Conservation (phyloP, 2,888 invertebrate species). For the Cheilosia grossa region DNA sequence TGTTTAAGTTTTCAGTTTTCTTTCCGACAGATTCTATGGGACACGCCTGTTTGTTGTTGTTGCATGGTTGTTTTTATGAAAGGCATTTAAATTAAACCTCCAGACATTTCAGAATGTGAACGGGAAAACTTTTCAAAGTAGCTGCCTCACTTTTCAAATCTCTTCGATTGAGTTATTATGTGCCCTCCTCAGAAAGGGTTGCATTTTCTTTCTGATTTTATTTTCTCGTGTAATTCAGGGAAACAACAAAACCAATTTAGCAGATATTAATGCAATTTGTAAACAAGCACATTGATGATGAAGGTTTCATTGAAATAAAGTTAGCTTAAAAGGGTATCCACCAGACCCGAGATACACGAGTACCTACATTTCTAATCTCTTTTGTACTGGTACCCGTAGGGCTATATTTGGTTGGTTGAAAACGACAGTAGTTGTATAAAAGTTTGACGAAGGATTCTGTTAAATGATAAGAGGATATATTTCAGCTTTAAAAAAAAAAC, state of each 20-base stretch:
- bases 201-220: not conserved
- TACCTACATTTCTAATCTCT: no score
- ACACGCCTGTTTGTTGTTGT: constrained; percentile 44
- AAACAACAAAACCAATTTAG: constrained; percentile 55
- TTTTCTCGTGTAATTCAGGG: constrained; percentile 17
- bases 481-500: no score
- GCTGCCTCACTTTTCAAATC: constrained; percentile 8
- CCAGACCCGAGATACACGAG: no score
- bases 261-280: constrained; percentile 42
- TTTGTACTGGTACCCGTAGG: no score
- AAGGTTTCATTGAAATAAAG: constrained; percentile 12
- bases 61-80: constrained; percentile 61
- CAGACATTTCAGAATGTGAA: constrained; percentile 7
- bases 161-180: constrained; percentile 33
- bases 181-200: not conserved
- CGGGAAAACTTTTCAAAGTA: constrained; percentile 20
- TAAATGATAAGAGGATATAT: no score
- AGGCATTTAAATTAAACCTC: constrained; percentile 7
- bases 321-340: not conserved
- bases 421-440: no score
- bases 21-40: constrained; percentile 18
- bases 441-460: no score
- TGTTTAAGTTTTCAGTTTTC: constrained; percentile 21
- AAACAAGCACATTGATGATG: constrained; percentile 8
- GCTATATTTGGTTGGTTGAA: no score